Conservation (phyloP, 2,797 vertebrate species). For the Coreius guichenoti region DNA sequence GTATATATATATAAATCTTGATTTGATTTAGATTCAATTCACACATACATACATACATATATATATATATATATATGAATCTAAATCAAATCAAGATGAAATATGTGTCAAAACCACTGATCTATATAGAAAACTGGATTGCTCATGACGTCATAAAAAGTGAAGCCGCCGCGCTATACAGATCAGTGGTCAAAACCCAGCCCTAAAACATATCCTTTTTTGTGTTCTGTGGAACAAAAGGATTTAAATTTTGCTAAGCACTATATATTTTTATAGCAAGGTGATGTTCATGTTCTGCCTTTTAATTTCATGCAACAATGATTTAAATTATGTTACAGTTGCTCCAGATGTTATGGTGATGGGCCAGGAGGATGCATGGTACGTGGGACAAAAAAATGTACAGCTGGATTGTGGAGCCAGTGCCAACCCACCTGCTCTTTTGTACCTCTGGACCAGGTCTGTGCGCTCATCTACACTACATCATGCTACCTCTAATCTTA, state of each 20-base stretch:
- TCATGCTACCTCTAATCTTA: not conserved
- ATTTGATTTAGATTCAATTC: too few relatives aligned
- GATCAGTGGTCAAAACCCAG: not conserved
- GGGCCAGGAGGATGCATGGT: slow-evolving; percentile 89
- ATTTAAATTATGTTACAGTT: slow-evolving; percentile 76
- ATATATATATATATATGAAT: not conserved
- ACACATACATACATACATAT: too few relatives aligned
- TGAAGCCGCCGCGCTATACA: too few relatives aligned
- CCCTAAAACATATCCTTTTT: not conserved
- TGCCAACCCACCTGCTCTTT: slow-evolving; percentile 89
- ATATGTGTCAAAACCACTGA: not conserved
- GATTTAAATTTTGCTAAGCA: not conserved
- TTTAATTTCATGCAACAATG: slow-evolving; percentile 14
- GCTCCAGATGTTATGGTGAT: slow-evolving; percentile 87
- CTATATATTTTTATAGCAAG: not conserved
- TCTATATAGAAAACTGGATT: too few relatives aligned
- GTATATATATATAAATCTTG: not conserved
- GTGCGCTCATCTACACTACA: slow-evolving; percentile 44
- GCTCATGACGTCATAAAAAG: too few relatives aligned
- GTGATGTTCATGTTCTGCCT: not conserved
- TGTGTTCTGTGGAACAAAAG: not conserved
- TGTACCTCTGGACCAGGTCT: slow-evolving; percentile 91
- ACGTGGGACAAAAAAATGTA: slow-evolving; percentile 89
- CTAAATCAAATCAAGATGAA: not conserved
- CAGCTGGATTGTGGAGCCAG: slow-evolving; percentile 90